phyloP scores from a whole-genome alignment of 2,888 invertebrate species.

The Chloroclysta siterata region DNA sequence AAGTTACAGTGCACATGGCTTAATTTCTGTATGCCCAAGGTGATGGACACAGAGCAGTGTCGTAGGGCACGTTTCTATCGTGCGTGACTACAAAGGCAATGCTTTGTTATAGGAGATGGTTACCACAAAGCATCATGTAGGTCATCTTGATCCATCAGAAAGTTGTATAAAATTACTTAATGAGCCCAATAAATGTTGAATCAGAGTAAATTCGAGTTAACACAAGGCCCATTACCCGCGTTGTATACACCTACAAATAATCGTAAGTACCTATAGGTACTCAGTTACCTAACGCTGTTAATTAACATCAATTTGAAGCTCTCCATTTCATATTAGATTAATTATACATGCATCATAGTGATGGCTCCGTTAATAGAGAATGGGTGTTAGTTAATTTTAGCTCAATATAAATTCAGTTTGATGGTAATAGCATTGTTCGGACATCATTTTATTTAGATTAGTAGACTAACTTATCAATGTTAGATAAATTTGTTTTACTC shows the following conservation, averaged over 20 bases:
- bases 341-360: conserved; percentile 34
- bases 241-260: neutral
- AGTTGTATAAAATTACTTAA: too few relatives aligned
- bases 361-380: conserved; percentile 24
- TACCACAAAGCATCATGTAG: too few relatives aligned
- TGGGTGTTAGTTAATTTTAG: conserved; percentile 20
- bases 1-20: too few relatives aligned
- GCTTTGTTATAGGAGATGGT: too few relatives aligned
- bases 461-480: too few relatives aligned
- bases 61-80: too few relatives aligned
- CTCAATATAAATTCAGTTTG: conserved; percentile 13
- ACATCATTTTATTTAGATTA: too few relatives aligned
- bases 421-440: neutral
- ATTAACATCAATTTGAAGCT: conserved; percentile 25
- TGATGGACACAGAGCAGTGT: too few relatives aligned
- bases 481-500: too few relatives aligned
- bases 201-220: conserved; percentile 1
- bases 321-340: conserved; percentile 29
- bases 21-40: too few relatives aligned
- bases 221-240: neutral
- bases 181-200: neutral
- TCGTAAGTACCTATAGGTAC: neutral
- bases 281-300: conserved; percentile 13
- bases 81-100: too few relatives aligned
- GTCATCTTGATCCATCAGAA: too few relatives aligned